Evolutionary conservation across 2,888 invertebrate species (phyloP).

Genomic region (Clanis bilineata): DNA sequence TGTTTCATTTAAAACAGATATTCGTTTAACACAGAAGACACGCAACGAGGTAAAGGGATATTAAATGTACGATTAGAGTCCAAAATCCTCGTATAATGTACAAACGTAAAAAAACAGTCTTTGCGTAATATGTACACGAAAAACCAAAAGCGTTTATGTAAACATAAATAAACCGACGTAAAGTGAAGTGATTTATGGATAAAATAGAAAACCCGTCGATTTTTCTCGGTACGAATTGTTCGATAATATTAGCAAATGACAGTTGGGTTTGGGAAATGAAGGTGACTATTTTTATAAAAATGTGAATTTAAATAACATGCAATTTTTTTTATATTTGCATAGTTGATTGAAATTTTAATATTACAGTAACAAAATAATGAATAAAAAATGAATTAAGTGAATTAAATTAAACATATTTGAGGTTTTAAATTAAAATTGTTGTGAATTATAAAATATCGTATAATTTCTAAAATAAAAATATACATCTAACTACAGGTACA

Average conservation of each 20-base stretch:
- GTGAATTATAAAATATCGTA: too few relatives aligned
- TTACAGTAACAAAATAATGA: too few relatives aligned
- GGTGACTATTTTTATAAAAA: constrained; percentile 11
- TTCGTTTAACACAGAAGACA: neutral
- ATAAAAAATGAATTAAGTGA: neutral
- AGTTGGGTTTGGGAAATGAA: constrained; percentile 15
- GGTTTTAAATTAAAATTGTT: too few relatives aligned
- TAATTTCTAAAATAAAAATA: neutral
- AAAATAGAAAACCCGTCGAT: constrained; percentile 17
- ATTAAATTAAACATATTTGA: neutral
- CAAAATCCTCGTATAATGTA: neutral
- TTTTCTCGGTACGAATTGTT: constrained; percentile 13
- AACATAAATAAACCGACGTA: constrained; percentile 21
- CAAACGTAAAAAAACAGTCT: constrained; percentile 4
- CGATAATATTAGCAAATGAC: constrained; percentile 19
- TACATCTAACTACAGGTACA: neutral
- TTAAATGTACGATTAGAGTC: neutral
- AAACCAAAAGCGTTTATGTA: constrained; percentile 18
- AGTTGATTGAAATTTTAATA: too few relatives aligned
- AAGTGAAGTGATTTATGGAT: constrained; percentile 18
- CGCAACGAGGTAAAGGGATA: neutral
- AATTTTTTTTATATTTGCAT: too few relatives aligned
- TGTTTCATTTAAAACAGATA: neutral
- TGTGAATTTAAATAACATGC: neutral
- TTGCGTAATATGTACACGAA: constrained; percentile 17